Evolutionary conservation across 2,797 vertebrate genomes (phyloP).

Genomic region (Hylomyscus alleni): DNA sequence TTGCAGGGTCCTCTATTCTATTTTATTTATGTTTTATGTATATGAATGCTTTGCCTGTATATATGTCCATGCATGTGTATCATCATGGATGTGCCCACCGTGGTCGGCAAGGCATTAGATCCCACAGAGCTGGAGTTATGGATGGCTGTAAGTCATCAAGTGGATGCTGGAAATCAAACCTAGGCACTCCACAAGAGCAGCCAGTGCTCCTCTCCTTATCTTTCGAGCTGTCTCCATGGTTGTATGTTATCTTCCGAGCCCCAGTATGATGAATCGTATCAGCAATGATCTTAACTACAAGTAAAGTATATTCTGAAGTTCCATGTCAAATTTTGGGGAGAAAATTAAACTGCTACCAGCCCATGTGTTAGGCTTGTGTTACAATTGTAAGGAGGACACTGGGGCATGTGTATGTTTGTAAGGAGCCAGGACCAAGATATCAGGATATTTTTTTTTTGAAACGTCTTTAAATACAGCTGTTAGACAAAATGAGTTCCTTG

Average conservation of each 20-base stretch:
- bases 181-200: not conserved
- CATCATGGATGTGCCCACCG: not conserved
- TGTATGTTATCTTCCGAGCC: no score
- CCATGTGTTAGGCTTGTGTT: not conserved
- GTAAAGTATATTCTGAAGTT: constrained; percentile 2
- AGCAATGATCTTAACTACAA: not conserved
- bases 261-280: not conserved
- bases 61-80: not conserved
- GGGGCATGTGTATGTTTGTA: not conserved
- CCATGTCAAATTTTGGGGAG: not conserved
- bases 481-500: not conserved
- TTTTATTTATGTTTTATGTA: not conserved
- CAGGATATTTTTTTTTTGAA: not conserved
- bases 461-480: not conserved
- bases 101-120: not conserved
- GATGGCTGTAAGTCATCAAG: not conserved
- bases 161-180: not conserved
- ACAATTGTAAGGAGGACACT: not conserved
- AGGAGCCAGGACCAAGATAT: not conserved
- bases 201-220: not conserved
- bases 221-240: not conserved
- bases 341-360: not conserved
- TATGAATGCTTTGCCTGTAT: not conserved
- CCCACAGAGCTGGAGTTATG: not conserved
- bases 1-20: not conserved